phyloP scores from a whole-genome alignment of 2,797 vertebrate species.

The Spinus pinus region DNA sequence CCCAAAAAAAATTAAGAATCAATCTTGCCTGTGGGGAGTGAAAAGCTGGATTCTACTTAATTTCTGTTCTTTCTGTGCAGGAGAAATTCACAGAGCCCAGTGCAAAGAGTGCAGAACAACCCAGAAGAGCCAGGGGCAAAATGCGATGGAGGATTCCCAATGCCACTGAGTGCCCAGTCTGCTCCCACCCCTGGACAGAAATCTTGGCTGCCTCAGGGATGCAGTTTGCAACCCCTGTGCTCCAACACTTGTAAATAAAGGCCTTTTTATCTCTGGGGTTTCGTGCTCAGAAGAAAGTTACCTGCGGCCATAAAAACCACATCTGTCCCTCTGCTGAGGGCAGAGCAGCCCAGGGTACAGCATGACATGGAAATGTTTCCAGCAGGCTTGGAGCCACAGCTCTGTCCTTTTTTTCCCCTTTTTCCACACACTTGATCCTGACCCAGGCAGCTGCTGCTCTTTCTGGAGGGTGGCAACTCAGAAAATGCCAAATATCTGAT shows the following conservation, averaged over 20 bases:
- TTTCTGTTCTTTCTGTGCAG: not conserved
- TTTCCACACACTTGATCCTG: not conserved
- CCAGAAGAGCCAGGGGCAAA: not conserved
- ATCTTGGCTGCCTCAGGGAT: not conserved
- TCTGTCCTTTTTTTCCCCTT: not conserved
- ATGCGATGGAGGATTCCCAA: not conserved
- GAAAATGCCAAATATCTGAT: not conserved
- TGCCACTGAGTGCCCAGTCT: not conserved
- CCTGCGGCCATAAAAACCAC: not conserved
- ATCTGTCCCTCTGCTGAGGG: not conserved
- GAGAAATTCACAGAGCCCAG: not conserved
- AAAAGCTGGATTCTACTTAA: not conserved
- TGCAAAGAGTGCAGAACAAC: not conserved
- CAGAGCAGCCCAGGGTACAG: not conserved
- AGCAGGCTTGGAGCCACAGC: not conserved
- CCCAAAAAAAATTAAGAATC: not conserved
- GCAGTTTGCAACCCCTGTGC: not conserved
- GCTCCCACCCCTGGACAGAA: not conserved
- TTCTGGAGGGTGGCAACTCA: not conserved
- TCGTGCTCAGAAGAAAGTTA: not conserved
- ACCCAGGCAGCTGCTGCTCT: not conserved
- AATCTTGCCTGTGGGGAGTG: too few species aligned
- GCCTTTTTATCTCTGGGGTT: not conserved
- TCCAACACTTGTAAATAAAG: not conserved
- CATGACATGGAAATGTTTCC: not conserved